Conservation (phyloP, 64 coral and sea anemone genomes). For the Montipora sp. region DNA sequence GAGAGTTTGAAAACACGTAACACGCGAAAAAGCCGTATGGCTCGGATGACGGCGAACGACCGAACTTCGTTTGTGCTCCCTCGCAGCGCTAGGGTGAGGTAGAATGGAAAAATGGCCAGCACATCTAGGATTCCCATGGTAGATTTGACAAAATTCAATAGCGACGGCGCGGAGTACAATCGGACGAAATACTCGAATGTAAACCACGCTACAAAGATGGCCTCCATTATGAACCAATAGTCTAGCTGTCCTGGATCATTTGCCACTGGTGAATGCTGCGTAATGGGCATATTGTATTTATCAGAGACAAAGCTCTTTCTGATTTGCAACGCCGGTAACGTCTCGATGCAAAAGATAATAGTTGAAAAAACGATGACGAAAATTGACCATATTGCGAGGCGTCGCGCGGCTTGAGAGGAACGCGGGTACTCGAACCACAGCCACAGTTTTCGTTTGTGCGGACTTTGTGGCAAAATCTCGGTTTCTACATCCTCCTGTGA, state of each 20-base stretch:
- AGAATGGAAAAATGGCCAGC: constrained; percentile 89
- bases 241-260: background rate
- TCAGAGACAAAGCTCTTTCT: background rate
- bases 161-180: constrained; percentile 65
- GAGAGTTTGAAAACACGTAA: constrained; percentile 91
- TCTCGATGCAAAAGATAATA: constrained; percentile 89
- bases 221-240: constrained; percentile 82
- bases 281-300: background rate
- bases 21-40: constrained; percentile 81
- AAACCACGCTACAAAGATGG: constrained; percentile 86
- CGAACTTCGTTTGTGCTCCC: constrained; percentile 40
- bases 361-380: constrained; percentile 80
- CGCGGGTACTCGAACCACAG: constrained; percentile 80
- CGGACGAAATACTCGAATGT: constrained; percentile 88
- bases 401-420: constrained; percentile 63
- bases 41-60: constrained; percentile 79
- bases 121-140: constrained; percentile 86
- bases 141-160: constrained; percentile 88
- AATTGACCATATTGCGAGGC: constrained; percentile 76
- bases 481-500: constrained; percentile 36
- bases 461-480: constrained; percentile 21
- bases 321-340: constrained; percentile 36
- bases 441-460: constrained; percentile 82
- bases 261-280: background rate
- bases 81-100: constrained; percentile 75